Conservation (phyloP, 1,140 invertebrate species). For the Drosophila triauraria region DNA sequence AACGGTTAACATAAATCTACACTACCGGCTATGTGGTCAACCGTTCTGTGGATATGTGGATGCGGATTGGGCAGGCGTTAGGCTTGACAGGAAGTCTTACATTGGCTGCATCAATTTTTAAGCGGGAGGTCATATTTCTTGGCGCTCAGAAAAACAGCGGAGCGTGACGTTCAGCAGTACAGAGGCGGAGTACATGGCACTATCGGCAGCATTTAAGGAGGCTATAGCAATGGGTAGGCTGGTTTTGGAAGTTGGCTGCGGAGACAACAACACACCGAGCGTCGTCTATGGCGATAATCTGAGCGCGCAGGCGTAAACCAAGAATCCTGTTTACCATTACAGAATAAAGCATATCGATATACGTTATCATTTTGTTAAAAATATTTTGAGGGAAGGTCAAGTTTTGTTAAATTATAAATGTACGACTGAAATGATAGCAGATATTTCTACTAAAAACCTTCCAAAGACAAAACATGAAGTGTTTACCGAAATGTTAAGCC, state of each 20-base stretch:
- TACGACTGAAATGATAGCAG: too few relatives aligned
- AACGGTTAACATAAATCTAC: background rate
- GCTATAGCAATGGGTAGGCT: background rate
- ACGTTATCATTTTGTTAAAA: constrained; percentile 1
- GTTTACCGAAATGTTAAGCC: too few relatives aligned
- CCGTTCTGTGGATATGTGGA: background rate
- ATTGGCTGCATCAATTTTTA: background rate
- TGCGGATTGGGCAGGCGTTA: too few relatives aligned
- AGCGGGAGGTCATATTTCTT: background rate
- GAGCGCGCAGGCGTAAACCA: constrained; percentile 6
- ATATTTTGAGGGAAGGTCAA: constrained; percentile 1
- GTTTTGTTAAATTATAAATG: background rate
- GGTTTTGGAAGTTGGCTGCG: background rate
- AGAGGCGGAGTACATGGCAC: constrained; percentile 1
- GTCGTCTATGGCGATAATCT: constrained; percentile 3
- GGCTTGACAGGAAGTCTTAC: too few relatives aligned
- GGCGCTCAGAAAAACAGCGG: background rate
- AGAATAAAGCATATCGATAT: constrained; percentile 11
- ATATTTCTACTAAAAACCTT: too few relatives aligned
- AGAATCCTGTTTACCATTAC: constrained; percentile 18
- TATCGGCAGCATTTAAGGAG: background rate
- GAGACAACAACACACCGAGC: background rate
- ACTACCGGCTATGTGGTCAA: background rate
- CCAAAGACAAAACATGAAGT: too few relatives aligned
- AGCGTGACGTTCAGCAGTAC: too few relatives aligned